Percentiles rank a stretch among this genome's conserved stretches.
Conservation (phyloP, 2,113 vertebrate genomes). For the sheep (Ovis aries) region DNA sequence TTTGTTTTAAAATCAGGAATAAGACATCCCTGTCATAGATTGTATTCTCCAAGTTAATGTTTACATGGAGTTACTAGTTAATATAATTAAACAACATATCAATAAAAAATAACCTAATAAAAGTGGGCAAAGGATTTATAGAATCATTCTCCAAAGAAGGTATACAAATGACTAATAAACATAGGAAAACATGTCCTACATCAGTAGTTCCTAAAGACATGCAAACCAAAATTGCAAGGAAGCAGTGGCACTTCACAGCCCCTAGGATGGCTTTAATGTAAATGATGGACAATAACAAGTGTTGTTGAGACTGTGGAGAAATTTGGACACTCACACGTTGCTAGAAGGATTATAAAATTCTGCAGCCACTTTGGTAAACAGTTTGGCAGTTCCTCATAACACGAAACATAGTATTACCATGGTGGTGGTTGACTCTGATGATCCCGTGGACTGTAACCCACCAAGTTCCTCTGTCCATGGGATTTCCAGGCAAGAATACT, state of each 20-base stretch:
- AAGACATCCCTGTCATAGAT: not conserved
- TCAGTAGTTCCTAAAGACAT: not conserved
- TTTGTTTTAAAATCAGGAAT: constrained; percentile 6
- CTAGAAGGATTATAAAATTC: not conserved
- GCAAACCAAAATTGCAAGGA: not conserved
- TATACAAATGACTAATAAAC: not conserved
- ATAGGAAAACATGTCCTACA: not conserved
- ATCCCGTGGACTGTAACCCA: not conserved
- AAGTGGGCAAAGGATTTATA: not conserved
- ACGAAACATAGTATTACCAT: not conserved
- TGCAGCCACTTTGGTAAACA: not conserved
- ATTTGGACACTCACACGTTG: not conserved
- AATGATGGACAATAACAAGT: not conserved
- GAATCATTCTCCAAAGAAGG: not conserved
- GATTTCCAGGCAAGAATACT: not conserved
- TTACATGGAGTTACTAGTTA: not conserved
- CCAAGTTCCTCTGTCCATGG: not conserved
- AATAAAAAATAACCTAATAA: not conserved
- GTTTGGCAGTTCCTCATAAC: not conserved
- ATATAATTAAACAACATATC: not conserved
- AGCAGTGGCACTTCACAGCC: not conserved
- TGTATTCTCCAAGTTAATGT: not conserved
- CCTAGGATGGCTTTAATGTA: not conserved
- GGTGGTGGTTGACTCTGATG: not conserved
- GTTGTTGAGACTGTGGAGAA: not conserved